A percentile compares a stretch with the other conserved stretches of the same genome.
Evolutionary conservation across 2,113 vertebrate species (phyloP).

Genomic region (Otolemur garnettii): DNA sequence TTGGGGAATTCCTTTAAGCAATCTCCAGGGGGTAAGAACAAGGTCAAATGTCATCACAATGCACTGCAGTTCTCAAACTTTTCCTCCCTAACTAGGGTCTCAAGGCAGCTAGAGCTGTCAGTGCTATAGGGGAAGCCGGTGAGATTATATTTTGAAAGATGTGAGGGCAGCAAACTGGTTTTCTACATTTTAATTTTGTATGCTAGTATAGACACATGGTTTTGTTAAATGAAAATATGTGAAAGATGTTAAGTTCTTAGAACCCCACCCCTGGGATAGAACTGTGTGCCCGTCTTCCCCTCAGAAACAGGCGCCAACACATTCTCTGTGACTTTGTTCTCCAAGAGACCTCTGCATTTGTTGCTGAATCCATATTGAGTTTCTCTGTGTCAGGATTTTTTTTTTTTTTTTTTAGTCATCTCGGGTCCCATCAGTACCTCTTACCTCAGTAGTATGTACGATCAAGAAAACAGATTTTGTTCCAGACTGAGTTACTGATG

Average conservation of each 20-base stretch:
- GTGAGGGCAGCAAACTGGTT: neutral
- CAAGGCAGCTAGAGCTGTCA: neutral
- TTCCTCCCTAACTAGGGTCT: constrained; percentile 46
- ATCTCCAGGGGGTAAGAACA: constrained; percentile 70
- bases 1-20: constrained; percentile 83
- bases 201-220: too few species aligned
- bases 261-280: neutral
- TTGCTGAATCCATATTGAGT: neutral
- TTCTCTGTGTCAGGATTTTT: neutral
- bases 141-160: neutral
- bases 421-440: neutral
- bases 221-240: constrained; percentile 42
- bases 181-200: neutral
- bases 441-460: neutral
- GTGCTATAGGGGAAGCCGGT: neutral
- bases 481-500: neutral
- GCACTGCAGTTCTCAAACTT: constrained; percentile 16
- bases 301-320: neutral
- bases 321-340: neutral
- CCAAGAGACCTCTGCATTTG: neutral
- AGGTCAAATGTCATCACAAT: constrained; percentile 60
- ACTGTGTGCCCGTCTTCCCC: neutral
- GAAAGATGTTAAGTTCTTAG: constrained; percentile 29
- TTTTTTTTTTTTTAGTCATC: neutral
- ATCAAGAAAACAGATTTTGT: neutral